phyloP scores from a whole-genome alignment of 2,113 vertebrate species.

The Balaenoptera acutorostrata region DNA sequence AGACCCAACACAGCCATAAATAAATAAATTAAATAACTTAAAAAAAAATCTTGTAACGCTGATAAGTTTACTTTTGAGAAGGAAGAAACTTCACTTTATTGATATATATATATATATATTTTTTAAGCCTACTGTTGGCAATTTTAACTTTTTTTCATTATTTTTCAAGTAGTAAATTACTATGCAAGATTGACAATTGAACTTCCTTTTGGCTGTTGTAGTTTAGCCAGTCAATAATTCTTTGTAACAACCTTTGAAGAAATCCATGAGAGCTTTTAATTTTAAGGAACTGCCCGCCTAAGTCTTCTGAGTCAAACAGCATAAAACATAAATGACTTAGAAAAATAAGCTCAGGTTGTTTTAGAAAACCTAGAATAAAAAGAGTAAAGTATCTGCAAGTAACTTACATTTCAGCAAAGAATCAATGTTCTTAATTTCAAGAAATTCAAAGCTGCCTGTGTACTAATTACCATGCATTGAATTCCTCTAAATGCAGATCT shows the following conservation, averaged over 20 bases:
- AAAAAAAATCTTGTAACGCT: neutral
- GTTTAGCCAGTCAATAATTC: slow-evolving; percentile 5
- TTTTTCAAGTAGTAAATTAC: neutral
- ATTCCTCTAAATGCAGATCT: slow-evolving; percentile 1
- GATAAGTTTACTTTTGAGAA: neutral
- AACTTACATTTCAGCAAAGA: neutral
- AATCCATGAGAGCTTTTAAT: slow-evolving; percentile 37
- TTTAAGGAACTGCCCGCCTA: neutral
- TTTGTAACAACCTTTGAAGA: slow-evolving; percentile 24
- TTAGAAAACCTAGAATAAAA: slow-evolving; percentile 9
- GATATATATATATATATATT: too few relatives aligned
- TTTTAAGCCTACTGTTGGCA: neutral
- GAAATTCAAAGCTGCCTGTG: neutral
- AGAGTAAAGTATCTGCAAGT: neutral
- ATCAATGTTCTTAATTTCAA: slow-evolving; percentile 24
- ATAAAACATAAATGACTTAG: neutral
- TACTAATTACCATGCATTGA: neutral
- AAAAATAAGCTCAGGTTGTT: neutral
- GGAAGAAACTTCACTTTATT: neutral
- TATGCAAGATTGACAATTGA: neutral
- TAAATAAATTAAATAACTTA: too few relatives aligned
- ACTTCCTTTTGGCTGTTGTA: neutral
- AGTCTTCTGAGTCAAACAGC: neutral
- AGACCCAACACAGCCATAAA: too few relatives aligned
- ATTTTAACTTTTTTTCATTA: neutral